Conservation (phyloP, 64 coral and sea anemone genomes). For the Porites lutea region DNA sequence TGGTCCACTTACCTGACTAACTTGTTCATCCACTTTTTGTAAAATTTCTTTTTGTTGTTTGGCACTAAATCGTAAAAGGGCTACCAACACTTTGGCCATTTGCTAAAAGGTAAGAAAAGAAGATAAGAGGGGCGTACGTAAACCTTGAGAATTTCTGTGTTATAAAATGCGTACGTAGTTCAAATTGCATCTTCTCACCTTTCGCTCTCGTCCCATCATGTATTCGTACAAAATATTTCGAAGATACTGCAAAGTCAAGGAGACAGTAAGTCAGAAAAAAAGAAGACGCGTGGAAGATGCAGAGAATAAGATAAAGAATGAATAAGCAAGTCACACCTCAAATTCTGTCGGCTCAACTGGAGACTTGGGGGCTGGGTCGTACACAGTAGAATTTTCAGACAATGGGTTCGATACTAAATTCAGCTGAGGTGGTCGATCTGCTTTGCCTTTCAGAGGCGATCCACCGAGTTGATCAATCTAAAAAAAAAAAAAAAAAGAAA, state of each 20-base stretch:
- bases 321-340: slow-evolving; percentile 62
- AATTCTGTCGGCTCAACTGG: slow-evolving; percentile 91
- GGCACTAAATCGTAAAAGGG: slow-evolving; percentile 85
- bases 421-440: slow-evolving; percentile 81
- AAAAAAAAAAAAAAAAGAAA: neutral
- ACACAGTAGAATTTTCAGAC: slow-evolving; percentile 48
- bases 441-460: slow-evolving; percentile 63
- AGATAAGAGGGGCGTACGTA: neutral
- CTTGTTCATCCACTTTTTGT: slow-evolving; percentile 91
- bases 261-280: neutral
- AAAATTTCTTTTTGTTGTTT: slow-evolving; percentile 91
- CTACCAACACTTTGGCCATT: slow-evolving; percentile 96
- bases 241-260: slow-evolving; percentile 79
- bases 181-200: slow-evolving; percentile 49
- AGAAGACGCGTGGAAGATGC: neutral
- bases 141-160: neutral
- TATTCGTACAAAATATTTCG: slow-evolving; percentile 98
- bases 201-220: slow-evolving; percentile 96
- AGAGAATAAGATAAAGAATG: neutral
- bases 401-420: slow-evolving; percentile 92
- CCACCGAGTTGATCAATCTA: slow-evolving; percentile 86
- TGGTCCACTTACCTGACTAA: slow-evolving; percentile 16
- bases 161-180: too few relatives aligned
- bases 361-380: slow-evolving; percentile 52
- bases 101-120: slow-evolving; percentile 65